Conservation (phyloP, 2,888 invertebrate genomes). For the Octodonta nipae region DNA sequence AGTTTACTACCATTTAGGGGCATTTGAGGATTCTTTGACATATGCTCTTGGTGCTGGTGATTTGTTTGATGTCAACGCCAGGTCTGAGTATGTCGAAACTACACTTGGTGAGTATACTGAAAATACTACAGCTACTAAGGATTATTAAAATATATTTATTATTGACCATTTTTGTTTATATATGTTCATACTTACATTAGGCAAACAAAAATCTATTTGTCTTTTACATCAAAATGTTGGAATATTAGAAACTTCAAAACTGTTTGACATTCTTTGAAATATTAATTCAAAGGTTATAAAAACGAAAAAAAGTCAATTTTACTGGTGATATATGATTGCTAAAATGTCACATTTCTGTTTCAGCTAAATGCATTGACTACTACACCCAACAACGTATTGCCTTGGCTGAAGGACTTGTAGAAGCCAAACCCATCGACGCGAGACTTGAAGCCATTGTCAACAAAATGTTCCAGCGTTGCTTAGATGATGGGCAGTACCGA, state of each 20-base stretch:
- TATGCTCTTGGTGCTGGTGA: slow-evolving; percentile 93
- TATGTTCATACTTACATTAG: neutral
- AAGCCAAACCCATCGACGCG: slow-evolving; percentile 59
- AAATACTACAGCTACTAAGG: too few species aligned
- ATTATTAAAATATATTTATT: neutral
- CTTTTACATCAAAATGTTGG: too few species aligned
- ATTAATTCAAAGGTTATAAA: too few species aligned
- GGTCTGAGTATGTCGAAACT: slow-evolving; percentile 92
- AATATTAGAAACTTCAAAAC: too few species aligned
- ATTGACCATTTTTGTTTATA: neutral
- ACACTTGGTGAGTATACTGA: slow-evolving; percentile 60
- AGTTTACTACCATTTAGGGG: slow-evolving; percentile 94
- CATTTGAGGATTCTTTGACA: slow-evolving; percentile 92
- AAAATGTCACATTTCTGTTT: neutral
- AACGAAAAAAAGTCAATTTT: too few species aligned
- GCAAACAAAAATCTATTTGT: too few species aligned
- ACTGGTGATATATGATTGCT: too few species aligned
- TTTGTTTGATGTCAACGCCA: slow-evolving; percentile 85
- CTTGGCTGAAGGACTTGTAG: slow-evolving; percentile 53
- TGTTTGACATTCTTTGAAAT: too few species aligned
- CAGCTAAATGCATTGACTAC: slow-evolving; percentile 91
- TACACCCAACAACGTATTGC: slow-evolving; percentile 80
- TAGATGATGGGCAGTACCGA: slow-evolving; percentile 86
- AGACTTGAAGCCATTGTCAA: slow-evolving; percentile 87
- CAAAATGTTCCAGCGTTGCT: slow-evolving; percentile 90